A percentile compares a stretch with the other conserved stretches of the same genome.
phyloP scores from a whole-genome alignment of 2,113 vertebrate species.

The Cricetomys ansorgei region DNA sequence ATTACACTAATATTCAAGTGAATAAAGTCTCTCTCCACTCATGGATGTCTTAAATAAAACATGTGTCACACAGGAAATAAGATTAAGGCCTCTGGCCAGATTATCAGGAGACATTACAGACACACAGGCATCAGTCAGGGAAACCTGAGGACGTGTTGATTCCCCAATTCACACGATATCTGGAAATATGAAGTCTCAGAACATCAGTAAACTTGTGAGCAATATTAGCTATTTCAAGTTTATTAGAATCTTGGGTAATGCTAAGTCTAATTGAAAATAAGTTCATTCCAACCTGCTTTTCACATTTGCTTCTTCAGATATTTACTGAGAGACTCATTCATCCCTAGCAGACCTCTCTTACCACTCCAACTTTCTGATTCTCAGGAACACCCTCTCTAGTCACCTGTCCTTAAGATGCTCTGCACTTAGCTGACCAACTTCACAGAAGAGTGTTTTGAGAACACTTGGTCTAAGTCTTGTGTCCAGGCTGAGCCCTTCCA shows the following conservation, averaged over 20 bases:
- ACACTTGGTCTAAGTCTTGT: neutral
- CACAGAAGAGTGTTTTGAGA: neutral
- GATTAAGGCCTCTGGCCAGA: neutral
- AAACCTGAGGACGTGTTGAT: neutral
- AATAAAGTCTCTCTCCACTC: neutral
- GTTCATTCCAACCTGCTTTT: neutral
- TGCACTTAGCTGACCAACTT: neutral
- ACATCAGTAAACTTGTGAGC: constrained; percentile 44
- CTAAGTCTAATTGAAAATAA: constrained; percentile 48
- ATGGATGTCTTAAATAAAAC: neutral
- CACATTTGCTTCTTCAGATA: neutral
- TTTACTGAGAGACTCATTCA: neutral
- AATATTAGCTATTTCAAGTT: constrained; percentile 49
- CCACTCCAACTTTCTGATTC: neutral
- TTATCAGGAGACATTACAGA: neutral
- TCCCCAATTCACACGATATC: neutral
- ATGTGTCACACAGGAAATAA: constrained; percentile 22
- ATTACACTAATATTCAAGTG: neutral
- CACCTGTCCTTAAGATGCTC: neutral
- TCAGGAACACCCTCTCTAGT: neutral
- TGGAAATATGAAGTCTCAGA: constrained; percentile 53
- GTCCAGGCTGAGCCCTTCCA: neutral
- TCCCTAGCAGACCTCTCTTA: neutral
- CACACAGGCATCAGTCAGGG: neutral
- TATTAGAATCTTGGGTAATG: constrained; percentile 35